Evolutionary conservation across 64 coral and sea anemone species (phyloP).

Genomic region (Stylophora pistillata): DNA sequence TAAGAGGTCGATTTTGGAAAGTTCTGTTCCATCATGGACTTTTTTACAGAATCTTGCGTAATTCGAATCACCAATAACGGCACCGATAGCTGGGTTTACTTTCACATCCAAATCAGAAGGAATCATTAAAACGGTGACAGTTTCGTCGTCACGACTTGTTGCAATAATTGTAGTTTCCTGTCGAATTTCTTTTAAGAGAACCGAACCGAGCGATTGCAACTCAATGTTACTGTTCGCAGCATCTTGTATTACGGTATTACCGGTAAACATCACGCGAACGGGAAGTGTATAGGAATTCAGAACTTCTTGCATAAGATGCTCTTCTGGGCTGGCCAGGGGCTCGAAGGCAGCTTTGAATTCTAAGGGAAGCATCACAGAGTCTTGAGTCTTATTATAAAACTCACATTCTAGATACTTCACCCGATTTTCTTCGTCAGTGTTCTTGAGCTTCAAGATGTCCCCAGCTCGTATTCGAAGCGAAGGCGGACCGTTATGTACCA

Average conservation of each 20-base stretch:
- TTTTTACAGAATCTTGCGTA: slow-evolving; percentile 37
- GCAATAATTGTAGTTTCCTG: slow-evolving; percentile 12
- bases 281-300: not conserved
- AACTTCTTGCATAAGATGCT: not conserved
- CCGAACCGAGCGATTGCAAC: not conserved
- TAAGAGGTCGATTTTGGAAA: slow-evolving; percentile 3
- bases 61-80: not conserved
- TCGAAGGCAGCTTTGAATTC: slow-evolving; percentile 26
- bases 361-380: slow-evolving; percentile 14
- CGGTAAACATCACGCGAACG: not conserved
- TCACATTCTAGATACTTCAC: slow-evolving; percentile 18
- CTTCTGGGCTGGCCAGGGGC: not conserved
- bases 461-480: slow-evolving; percentile 2
- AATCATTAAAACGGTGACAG: slow-evolving; percentile 26
- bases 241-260: slow-evolving; percentile 7
- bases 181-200: slow-evolving; percentile 24
- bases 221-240: not conserved
- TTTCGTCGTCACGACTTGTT: not conserved
- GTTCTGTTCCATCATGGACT: slow-evolving; percentile 26
- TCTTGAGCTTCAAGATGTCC: not conserved
- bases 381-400: slow-evolving; percentile 10
- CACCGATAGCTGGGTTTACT: not conserved
- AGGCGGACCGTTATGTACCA: slow-evolving; percentile 21
- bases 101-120: slow-evolving; percentile 6
- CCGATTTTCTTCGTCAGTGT: slow-evolving; percentile 14